These are phyloP conservation scores for Trematomus loennbergii DNA, from an alignment of 2,113 vertebrate species.

Conservation along the genomic window DNA sequence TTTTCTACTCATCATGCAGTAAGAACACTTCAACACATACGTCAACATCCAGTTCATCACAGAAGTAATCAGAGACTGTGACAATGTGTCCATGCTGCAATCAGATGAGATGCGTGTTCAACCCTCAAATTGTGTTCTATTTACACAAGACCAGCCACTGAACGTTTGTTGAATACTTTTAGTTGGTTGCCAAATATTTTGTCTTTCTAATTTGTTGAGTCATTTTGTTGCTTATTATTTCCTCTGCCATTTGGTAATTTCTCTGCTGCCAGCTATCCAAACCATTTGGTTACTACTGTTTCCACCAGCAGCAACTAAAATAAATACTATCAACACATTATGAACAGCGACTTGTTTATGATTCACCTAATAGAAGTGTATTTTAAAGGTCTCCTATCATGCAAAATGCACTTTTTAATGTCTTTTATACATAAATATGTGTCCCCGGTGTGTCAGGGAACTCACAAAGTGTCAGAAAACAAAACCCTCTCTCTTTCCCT, in stretches of 20 bases:
- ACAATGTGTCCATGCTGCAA: conserved; percentile 5
- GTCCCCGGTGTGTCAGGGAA: no score
- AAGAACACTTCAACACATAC: conserved; percentile 33
- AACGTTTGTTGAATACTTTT: neutral
- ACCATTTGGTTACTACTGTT: neutral
- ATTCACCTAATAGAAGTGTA: neutral
- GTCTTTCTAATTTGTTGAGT: neutral
- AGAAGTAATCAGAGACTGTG: conserved; percentile 36
- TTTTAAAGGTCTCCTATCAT: neutral
- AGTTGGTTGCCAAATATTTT: neutral
- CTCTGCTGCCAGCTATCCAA: conserved; percentile 8
- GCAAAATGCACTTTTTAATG: no score
- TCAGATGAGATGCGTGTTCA: conserved; percentile 32
- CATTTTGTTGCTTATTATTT: neutral
- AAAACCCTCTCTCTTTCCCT: no score
- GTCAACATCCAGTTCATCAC: conserved; percentile 46
- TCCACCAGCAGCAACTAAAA: neutral
- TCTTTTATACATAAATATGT: no score
- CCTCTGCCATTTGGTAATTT: conserved; percentile 1
- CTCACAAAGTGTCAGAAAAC: no score
- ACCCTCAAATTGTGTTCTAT: conserved; percentile 12
- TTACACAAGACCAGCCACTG: neutral
- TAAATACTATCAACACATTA: neutral
- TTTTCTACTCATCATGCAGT: conserved; percentile 55
- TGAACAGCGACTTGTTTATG: neutral